Base-by-base conservation (phyloP, 2,113 vertebrate species). In the Cryptoleucopteryx plumbea region DNA sequence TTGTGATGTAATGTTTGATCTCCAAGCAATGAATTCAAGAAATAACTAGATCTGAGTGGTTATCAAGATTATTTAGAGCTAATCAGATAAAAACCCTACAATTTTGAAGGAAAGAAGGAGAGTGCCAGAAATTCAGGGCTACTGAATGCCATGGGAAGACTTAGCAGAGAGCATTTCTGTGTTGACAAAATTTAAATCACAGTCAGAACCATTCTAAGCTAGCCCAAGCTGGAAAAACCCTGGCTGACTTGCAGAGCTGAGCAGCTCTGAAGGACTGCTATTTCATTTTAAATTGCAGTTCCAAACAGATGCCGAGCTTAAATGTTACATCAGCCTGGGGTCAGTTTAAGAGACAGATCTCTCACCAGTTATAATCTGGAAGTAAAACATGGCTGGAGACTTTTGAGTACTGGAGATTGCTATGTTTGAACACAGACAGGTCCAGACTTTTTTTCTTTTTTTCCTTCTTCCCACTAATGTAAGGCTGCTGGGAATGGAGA, bases 1-100 rank as follows among this genome's bases (percentile, higher is more conserved):
- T 74, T 94, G 82, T 94, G 84, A 82, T 74, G 74, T 62, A 97
- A 80, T 83, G 48, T 94, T 96, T 94, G 83, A 93, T 90, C 70
- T 91, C 71, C 75, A 81, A 94, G 88, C 77, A 90, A 82, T 50
- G 71, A 83, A 86, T 77, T 91, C 82, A 90, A 95, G 96, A 93
- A 95, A 96, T 92, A 95, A 78, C 78, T 87, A 92, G 94, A 92
- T 67, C 68, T 71, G 65, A 89, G 78, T 50, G 90, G 80, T 93
- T 94, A 84, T 48, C 8, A 14, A 88, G 81, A 86, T 78, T 71
- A 43, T 20, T 86, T 67, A 67, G 31, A 82, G 56, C 40, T 94
- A 88, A 90, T 86, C 88, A 82, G 90, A 80, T 93, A 82, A 95
- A 97, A 93, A 9, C 36, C 36, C 74, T 78, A 85, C 52, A 68